A percentile compares a stretch with the other conserved stretches of the same genome.
These are phyloP conservation scores for Ectemnius continuus DNA, from an alignment of 2,888 invertebrate genomes.

Conservation along the genomic window DNA sequence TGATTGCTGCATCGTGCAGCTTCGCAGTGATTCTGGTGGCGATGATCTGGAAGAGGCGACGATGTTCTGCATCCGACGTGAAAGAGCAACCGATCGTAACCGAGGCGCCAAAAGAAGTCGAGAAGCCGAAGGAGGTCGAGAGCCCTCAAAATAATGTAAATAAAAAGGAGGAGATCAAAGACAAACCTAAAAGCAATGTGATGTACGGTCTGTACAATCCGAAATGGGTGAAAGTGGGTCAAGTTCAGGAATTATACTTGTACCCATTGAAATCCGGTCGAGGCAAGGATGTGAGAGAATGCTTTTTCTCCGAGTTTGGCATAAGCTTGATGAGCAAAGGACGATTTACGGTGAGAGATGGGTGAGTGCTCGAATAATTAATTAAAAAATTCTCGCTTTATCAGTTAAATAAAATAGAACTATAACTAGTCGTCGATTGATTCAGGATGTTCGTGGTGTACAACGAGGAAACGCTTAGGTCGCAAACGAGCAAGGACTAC, in stretches of 20 bases:
- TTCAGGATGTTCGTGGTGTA: constrained; percentile 78
- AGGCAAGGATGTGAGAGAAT: constrained; percentile 66
- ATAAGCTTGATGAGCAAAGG: constrained; percentile 61
- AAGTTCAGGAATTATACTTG: constrained; percentile 70
- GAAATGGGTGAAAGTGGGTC: constrained; percentile 74
- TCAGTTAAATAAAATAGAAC: not conserved
- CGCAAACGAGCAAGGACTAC: constrained; percentile 77
- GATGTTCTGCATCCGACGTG: not conserved
- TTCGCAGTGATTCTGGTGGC: constrained; percentile 24
- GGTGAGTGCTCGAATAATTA: constrained; percentile 51
- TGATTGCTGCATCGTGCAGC: constrained; percentile 42
- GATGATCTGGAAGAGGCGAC: constrained; percentile 29
- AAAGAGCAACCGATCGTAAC: not conserved
- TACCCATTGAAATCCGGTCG: constrained; percentile 78
- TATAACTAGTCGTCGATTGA: not conserved
- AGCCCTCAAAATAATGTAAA: constrained; percentile 1
- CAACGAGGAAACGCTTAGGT: constrained; percentile 74
- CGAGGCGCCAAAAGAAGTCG: not conserved
- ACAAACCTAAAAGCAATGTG: not conserved
- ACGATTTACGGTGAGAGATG: constrained; percentile 62
- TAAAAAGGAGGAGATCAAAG: not conserved
- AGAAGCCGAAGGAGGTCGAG: not conserved
- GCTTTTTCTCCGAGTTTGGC: constrained; percentile 71
- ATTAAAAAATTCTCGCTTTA: no score
- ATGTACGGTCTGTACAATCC: constrained; percentile 40